Percentiles rank a stretch among this genome's conserved stretches.
Evolutionary conservation across 2,113 vertebrate species (phyloP).

Genomic region (Sturnira hondurensis): DNA sequence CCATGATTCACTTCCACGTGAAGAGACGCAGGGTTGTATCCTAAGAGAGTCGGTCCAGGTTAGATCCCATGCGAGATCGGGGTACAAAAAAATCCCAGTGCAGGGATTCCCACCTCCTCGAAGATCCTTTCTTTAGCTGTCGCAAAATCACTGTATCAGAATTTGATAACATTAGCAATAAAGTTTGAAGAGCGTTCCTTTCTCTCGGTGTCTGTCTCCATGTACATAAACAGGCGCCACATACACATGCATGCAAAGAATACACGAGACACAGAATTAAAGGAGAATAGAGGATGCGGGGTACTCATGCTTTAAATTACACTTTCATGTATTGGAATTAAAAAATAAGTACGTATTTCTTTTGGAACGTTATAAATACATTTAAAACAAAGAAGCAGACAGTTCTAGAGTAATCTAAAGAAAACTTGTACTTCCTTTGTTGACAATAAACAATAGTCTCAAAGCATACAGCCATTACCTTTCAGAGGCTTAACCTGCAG

Average conservation of each 20-base stretch:
- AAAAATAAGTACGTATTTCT: neutral
- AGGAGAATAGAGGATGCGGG: neutral
- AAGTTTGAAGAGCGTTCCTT: neutral
- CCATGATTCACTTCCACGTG: neutral
- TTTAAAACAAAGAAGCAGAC: conserved; percentile 17
- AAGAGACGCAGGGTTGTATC: neutral
- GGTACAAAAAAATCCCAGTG: neutral
- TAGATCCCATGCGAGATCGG: neutral
- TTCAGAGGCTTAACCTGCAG: neutral
- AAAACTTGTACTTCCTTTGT: neutral
- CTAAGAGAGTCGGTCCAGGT: neutral
- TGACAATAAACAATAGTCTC: neutral
- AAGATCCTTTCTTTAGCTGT: neutral
- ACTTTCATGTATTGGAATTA: neutral
- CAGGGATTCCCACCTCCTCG: neutral
- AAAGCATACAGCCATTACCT: neutral
- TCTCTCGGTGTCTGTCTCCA: neutral
- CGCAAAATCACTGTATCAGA: neutral
- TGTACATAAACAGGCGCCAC: neutral
- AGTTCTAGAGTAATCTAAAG: neutral
- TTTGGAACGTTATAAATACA: neutral
- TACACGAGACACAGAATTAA: neutral
- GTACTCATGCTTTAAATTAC: neutral
- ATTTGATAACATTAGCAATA: neutral
- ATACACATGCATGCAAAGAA: neutral